Evolutionary conservation across 2,113 vertebrate genomes (phyloP), one percentile per base, ranked within the genome.

Genomic region (Pomatorhinus ruficollis): DNA sequence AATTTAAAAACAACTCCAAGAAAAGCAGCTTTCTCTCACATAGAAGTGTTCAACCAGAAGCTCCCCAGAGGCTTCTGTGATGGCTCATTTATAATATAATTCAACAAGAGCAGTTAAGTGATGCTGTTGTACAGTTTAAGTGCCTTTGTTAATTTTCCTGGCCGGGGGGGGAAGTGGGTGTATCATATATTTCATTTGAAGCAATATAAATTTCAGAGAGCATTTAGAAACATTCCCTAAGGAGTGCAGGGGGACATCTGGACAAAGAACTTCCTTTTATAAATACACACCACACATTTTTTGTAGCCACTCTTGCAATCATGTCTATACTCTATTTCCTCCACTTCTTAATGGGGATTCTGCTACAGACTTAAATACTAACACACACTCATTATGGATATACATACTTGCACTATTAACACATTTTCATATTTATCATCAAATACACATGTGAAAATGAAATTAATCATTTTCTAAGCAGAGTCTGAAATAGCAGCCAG

Each of bases 61-160:
- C 44, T 97, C 91, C 91, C 89, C 52, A 70, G 79, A 96, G 96
- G 86, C 54, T 92, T 79, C 74, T 89, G 77, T 87, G 81, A 91
- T 95, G 89, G 91, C 64, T 97, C 84, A 91, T 96, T 97, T 91
- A 93, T 91, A 97, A 96, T 40, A 96, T 44, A 93, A 96, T 93
- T 80, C 94, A 94, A 90, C 74, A 90, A 94, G 77, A 95, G 93
- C 76, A 87, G 74, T 76, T 96, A 96, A 97, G 91, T 94, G 91
- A 94, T 74, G 72, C 65, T 94, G 83, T 92, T 94, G 83, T 64
- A 35, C 92, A 96, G 93, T 96, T 97, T 80, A 96, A 94, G 82
- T 88, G 66, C 81, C 81, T 96, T 83, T 96, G 79, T 71, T 97
- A 97, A 83, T 93, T 96, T 85, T 91, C 87, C 68, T 72, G 74